Evolutionary conservation across 1,140 invertebrate genomes (phyloP), one percentile per base, ranked within the genome.

Genomic region (Megalopta genalis): DNA sequence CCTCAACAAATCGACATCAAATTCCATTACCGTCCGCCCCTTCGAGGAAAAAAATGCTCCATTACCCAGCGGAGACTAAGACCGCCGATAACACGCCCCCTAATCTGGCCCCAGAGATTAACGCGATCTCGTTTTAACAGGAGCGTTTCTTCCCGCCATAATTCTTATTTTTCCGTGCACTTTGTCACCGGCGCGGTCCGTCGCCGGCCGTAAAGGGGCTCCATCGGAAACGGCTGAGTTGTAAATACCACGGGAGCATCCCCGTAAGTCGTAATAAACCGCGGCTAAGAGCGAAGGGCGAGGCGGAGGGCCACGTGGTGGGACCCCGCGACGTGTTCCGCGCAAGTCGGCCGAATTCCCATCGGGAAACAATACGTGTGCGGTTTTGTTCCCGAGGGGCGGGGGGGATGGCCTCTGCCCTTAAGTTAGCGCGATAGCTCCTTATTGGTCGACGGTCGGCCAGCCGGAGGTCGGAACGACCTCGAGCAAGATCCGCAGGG

Each of bases 181-280:
- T 62, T 63, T 76, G 62, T 80, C 77, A 54, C 46, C 18, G 16
- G 18, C 57, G 62, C 21, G 27, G 46, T 72, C 52, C 59, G 39
- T 52, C 21, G 46, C 18, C 37, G 25, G 68, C 37, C 82, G 74
- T 79, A 84, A 82, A 84, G 62, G 52, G 70, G 49, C 63, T 46
- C 6, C 65, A 46, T 23, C 57, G 72, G 66, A 73, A 81, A 84
- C 62, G 72, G 69, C 82, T 54, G 59, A 66, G 88, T 81, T 84
- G 90, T 88, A 90, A 90, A 90, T 88, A 90, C 81, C 54, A n/a
- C 63, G 78, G 64, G 74, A 90, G 88, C 88, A 86, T 86, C 80
- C 82, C 81, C 83, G 82, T 88, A 88, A 89, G 84, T 87, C 87
- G 89, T 90, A 88, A 89, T 89, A 88, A 88, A 87, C 69, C 81